phyloP scores from a whole-genome alignment of 1,140 invertebrate genomes.

The Acyrthosiphon pisum region DNA sequence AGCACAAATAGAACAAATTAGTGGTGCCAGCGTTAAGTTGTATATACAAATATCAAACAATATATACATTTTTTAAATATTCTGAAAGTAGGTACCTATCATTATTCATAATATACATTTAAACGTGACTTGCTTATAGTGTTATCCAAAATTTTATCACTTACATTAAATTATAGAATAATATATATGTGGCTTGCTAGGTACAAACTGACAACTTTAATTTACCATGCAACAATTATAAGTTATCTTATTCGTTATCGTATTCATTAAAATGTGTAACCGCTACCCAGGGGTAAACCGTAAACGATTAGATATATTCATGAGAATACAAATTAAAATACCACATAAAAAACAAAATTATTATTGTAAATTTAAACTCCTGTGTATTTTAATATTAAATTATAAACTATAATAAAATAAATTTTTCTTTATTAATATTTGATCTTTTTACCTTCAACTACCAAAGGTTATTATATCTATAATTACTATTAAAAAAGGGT shows the following conservation, averaged over 20 bases:
- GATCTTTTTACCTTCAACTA: not conserved
- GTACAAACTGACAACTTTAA: not conserved
- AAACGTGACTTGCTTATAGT: not conserved
- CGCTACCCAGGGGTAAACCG: not conserved
- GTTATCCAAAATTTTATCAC: not conserved
- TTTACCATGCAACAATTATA: not conserved
- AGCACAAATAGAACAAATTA: no score
- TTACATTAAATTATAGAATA: constrained; percentile 3
- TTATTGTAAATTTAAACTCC: not conserved
- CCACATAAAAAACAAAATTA: not conserved
- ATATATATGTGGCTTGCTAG: not conserved
- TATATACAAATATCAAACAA: not conserved
- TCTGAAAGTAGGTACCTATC: not conserved
- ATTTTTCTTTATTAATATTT: not conserved
- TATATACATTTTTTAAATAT: not conserved
- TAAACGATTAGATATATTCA: not conserved
- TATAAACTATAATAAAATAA: not conserved
- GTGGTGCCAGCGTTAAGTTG: not conserved
- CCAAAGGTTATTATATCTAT: not conserved
- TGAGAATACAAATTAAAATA: not conserved
- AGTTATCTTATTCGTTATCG: not conserved
- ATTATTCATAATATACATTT: not conserved
- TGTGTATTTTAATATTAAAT: not conserved
- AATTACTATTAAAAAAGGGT: no score
- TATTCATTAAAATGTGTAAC: not conserved